phyloP scores from a whole-genome alignment of 2,113 vertebrate species.

The Eclectus roratus region DNA sequence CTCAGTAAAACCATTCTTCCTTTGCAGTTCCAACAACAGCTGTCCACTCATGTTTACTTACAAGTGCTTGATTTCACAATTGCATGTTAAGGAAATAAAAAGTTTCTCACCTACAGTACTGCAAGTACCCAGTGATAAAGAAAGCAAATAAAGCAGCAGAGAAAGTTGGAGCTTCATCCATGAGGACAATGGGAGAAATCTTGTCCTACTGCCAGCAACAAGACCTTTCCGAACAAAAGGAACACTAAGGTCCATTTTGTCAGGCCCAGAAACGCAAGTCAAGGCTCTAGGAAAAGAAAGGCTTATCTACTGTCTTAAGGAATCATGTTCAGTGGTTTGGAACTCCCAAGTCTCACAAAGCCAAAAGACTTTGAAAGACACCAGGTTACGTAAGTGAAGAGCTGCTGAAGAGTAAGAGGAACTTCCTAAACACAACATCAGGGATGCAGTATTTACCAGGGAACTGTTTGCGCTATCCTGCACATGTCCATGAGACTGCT shows the following conservation, averaged over 20 bases:
- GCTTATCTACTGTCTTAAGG: background rate
- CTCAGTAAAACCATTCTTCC: background rate
- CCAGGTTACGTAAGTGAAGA: background rate
- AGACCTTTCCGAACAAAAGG: background rate
- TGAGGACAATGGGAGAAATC: background rate
- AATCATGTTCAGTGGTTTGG: background rate
- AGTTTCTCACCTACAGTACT: background rate
- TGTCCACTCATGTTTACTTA: background rate
- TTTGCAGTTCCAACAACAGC: background rate
- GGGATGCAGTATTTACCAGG: background rate
- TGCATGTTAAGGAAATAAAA: background rate
- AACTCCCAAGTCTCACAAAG: background rate
- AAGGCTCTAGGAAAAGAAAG: background rate
- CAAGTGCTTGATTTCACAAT: background rate
- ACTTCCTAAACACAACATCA: background rate
- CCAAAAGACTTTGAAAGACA: background rate
- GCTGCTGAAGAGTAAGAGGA: background rate
- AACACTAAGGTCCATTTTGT: background rate
- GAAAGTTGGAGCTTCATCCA: background rate
- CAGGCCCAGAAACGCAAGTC: background rate
- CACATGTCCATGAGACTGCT: background rate
- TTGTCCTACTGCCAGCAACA: background rate
- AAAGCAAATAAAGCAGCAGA: conserved; percentile 7
- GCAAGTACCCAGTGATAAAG: background rate
- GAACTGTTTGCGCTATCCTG: background rate